Conservation (phyloP, 2,888 invertebrate species). For the Hofmannophila pseudospretella region DNA sequence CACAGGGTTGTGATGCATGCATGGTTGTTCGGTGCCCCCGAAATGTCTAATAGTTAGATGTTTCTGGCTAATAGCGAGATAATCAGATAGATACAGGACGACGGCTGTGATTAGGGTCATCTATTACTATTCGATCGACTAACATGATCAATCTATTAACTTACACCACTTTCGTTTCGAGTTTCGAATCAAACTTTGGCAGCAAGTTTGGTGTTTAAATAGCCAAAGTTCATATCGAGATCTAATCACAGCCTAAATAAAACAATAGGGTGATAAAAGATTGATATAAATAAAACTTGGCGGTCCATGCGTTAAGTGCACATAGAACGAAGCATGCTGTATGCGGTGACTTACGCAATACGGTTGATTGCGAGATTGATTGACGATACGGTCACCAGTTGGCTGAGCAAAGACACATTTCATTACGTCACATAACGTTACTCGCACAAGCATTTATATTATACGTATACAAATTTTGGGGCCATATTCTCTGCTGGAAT, state of each 20-base stretch:
- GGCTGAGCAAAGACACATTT: conserved; percentile 83
- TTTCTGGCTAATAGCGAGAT: conserved; percentile 17
- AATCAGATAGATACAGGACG: conserved; percentile 11
- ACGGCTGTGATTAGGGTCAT: conserved; percentile 26
- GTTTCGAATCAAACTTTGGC: not conserved
- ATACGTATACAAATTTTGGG: conserved; percentile 9
- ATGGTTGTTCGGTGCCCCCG: conserved; percentile 20
- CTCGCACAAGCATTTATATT: conserved; percentile 53
- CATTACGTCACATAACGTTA: conserved; percentile 69
- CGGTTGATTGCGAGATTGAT: conserved; percentile 95
- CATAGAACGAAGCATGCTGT: conserved; percentile 58
- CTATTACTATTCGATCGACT: too few relatives aligned
- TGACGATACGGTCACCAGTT: conserved; percentile 94
- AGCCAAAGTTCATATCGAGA: not conserved
- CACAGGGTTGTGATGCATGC: conserved; percentile 31
- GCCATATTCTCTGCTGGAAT: not conserved
- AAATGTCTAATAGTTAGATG: conserved; percentile 12
- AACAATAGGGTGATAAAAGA: conserved; percentile 17
- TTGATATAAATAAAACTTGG: conserved; percentile 33
- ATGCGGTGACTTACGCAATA: conserved; percentile 89
- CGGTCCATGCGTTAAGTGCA: conserved; percentile 62
- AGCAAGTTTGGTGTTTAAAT: not conserved
- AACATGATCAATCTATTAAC: too few relatives aligned
- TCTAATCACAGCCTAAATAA: conserved; percentile 27
- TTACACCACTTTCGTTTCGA: too few relatives aligned